These are phyloP conservation scores for Hoplias malabaricus DNA, from an alignment of 2,113 vertebrate species.

Conservation along the genomic window DNA sequence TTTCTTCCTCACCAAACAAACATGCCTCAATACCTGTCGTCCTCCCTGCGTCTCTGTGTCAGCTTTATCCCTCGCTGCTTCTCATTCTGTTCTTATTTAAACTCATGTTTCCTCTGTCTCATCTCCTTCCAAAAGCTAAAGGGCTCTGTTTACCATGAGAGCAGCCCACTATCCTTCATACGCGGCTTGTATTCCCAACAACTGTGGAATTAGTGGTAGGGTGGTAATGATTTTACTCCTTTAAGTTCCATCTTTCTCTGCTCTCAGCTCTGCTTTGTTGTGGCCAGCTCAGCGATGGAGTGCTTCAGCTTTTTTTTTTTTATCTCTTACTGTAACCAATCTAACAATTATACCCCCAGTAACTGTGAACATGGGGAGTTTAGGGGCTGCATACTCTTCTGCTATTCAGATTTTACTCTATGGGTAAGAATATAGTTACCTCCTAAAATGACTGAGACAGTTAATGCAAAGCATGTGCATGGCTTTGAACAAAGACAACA, in stretches of 20 bases:
- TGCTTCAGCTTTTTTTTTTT: constrained; percentile 63
- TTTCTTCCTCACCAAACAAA: constrained; percentile 53
- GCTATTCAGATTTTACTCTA: background rate
- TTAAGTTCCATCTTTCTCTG: constrained; percentile 38
- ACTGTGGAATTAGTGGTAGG: constrained; percentile 26
- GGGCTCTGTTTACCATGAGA: constrained; percentile 49
- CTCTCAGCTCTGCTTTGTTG: constrained; percentile 56
- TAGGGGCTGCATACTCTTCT: constrained; percentile 25
- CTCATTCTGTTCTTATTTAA: constrained; percentile 21
- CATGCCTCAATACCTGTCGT: constrained; percentile 39
- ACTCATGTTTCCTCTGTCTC: background rate
- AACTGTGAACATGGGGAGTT: constrained; percentile 63
- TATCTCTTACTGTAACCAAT: constrained; percentile 71
- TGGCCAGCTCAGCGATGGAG: constrained; percentile 38
- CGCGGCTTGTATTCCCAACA: constrained; percentile 56
- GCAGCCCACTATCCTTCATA: constrained; percentile 12
- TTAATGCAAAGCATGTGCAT: constrained; percentile 61
- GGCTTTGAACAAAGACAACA: constrained; percentile 63
- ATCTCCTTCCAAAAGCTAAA: constrained; percentile 23
- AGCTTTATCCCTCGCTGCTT: constrained; percentile 12
- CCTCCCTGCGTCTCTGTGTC: constrained; percentile 13
- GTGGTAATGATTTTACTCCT: constrained; percentile 56
- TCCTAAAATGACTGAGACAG: constrained; percentile 25
- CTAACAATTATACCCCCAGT: constrained; percentile 75
- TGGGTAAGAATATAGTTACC: constrained; percentile 21